Evolutionary conservation across 2,888 invertebrate genomes (phyloP).

Genomic region (Enchytraeus crypticus): DNA sequence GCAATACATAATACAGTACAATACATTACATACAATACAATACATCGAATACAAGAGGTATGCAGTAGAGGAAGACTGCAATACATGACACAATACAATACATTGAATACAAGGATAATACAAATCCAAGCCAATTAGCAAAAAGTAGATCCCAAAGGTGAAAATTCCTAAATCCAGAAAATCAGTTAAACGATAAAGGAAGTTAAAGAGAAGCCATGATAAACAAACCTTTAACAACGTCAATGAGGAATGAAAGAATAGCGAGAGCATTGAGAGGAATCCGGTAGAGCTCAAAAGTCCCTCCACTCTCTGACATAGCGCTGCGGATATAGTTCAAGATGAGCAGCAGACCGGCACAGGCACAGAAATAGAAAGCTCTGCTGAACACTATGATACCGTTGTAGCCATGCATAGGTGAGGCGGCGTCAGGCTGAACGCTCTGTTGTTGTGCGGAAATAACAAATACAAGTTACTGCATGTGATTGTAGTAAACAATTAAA

Average conservation of each 20-base stretch:
- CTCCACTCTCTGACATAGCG: constrained; percentile 22
- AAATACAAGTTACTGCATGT: background rate
- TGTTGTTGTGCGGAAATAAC: constrained; percentile 31
- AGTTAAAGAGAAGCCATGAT: background rate
- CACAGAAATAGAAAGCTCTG: constrained; percentile 82
- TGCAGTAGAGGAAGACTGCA: too few species aligned
- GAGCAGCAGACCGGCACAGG: constrained; percentile 58
- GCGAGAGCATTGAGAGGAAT: constrained; percentile 56
- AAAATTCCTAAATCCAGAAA: too few species aligned
- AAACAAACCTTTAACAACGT: constrained; percentile 59
- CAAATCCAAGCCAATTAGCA: too few species aligned
- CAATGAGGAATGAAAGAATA: constrained; percentile 61
- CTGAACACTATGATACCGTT: constrained; percentile 89
- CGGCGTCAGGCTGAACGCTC: constrained; percentile 96
- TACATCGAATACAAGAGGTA: too few species aligned
- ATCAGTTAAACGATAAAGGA: too few species aligned
- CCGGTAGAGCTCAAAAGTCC: constrained; percentile 47
- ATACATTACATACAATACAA: too few species aligned
- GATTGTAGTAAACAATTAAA: too few species aligned
- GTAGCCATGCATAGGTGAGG: constrained; percentile 92
- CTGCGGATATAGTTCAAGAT: constrained; percentile 43
- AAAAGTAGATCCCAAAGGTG: too few species aligned
- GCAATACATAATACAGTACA: too few species aligned
- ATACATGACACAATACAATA: too few species aligned
- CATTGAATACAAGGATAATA: too few species aligned